A percentile compares a stretch with the other conserved stretches of the same genome.
Conservation (phyloP, 2,797 vertebrate species). For the Dermochelys coriacea region DNA sequence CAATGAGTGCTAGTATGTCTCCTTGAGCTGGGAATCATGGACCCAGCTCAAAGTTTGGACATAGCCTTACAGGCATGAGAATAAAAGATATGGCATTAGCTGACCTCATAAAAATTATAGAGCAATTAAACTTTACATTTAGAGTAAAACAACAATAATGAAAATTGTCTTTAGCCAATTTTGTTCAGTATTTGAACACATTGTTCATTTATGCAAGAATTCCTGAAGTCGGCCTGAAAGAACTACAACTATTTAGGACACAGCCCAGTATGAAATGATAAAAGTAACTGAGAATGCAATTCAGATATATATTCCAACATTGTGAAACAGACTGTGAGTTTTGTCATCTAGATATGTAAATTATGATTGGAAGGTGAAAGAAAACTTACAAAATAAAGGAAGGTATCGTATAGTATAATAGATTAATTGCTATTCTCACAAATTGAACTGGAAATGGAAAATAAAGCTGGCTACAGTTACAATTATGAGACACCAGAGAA, state of each 20-base stretch:
- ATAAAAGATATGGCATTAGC: background rate
- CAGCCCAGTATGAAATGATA: background rate
- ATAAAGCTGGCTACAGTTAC: background rate
- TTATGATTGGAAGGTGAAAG: background rate
- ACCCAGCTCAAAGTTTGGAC: too few species aligned
- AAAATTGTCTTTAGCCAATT: background rate
- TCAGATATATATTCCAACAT: background rate
- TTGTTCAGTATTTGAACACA: background rate
- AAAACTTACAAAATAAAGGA: background rate
- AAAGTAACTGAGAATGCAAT: rapidly evolving
- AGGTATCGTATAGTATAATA: background rate
- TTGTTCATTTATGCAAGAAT: too few species aligned
- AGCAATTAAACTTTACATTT: background rate
- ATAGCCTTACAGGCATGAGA: too few species aligned
- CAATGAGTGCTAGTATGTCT: too few species aligned
- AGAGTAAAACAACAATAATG: background rate
- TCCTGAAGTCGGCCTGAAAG: background rate
- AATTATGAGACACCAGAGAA: background rate
- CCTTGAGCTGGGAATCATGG: too few species aligned
- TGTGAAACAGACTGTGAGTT: rapidly evolving
- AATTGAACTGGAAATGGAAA: background rate
- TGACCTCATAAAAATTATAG: background rate
- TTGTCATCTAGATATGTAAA: rapidly evolving
- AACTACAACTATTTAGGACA: background rate
- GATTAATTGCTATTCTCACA: background rate